Evolutionary conservation across 2,113 vertebrate species (phyloP), one percentile per base, ranked within the genome.

Genomic region (Ammodramus savannarum): DNA sequence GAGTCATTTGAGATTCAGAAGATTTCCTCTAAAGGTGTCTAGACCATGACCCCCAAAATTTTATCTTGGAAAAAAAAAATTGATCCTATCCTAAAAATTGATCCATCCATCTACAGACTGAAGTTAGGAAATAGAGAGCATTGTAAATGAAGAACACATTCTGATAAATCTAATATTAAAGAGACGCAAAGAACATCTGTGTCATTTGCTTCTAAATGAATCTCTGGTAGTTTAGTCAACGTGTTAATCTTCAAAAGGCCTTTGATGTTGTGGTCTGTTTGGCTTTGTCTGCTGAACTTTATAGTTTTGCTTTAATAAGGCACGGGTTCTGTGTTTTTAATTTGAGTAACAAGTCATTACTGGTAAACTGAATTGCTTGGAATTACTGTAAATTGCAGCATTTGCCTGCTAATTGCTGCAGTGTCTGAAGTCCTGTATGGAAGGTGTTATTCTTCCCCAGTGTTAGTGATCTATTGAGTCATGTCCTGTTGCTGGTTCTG

Each of bases 201-300:
- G 72, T 67, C 51, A 36, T 85, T 94, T 92, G 65, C 62, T 95
- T 91, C 78, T 79, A 90, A 93, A 96, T 86, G 39, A 65, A 86
- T 82, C 39, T 95, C 74, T 94, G 66, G 65, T 91, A 96, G 82
- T 96, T 94, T 82, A 95, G 72, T 81, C 79, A 89, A 90, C 65
- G 57, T 88, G 63, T 87, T 95, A 94, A 84, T 95, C 87, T 96
- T 97, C 92, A 96, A 95, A 96, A 96, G 61, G 17, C 61, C 84
- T 96, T 95, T 95, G 95, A 95, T 93, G 75, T 54, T 93, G 79
- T 79, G 78, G 58, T 92, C 87, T 87, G 46, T 87, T 96, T 92
- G 84, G 73, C 76, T 86, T 93, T 93, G 73, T 95, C 68, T 94
- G 55, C 34, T 80, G 89, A 96, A 92, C 72, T 95, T 88, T 79